phyloP scores from a whole-genome alignment of 2,113 vertebrate genomes.

The Desmodus rotundus region DNA sequence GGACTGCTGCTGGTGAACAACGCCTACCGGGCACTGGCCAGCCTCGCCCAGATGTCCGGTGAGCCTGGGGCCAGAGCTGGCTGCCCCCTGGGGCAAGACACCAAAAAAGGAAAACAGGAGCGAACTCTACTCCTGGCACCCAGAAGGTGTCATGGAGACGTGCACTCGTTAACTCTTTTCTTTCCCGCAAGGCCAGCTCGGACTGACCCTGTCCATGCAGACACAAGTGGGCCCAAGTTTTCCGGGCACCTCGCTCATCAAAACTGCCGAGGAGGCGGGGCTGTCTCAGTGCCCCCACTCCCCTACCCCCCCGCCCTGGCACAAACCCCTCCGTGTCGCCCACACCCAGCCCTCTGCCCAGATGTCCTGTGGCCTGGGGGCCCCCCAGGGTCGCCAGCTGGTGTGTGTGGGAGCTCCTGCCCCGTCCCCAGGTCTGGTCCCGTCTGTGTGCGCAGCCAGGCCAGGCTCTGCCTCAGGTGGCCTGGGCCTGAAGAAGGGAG shows the following conservation, averaged over 20 bases:
- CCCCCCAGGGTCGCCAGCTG: no score
- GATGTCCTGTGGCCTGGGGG: no score
- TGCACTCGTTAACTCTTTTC: rapidly evolving
- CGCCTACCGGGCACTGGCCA: slow-evolving; percentile 73
- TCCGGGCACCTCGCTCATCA: neutral
- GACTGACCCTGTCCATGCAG: rapidly evolving
- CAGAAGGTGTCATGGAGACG: rapidly evolving
- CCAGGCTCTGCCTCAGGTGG: neutral
- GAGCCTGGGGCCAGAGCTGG: neutral
- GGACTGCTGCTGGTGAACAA: slow-evolving; percentile 76
- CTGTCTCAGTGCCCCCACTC: neutral
- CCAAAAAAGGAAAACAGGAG: no score
- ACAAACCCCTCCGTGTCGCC: neutral
- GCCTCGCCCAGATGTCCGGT: slow-evolving; percentile 81
- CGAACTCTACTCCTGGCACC: rapidly evolving
- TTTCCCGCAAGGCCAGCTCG: no score
- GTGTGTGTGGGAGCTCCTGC: neutral
- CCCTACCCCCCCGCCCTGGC: no score
- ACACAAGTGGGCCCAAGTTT: neutral
- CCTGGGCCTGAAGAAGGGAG: neutral
- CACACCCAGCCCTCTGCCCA: no score
- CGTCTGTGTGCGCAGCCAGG: neutral
- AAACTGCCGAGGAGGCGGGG: no score
- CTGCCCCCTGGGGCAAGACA: neutral
- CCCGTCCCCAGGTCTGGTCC: neutral